These are phyloP conservation scores for Bibio marci DNA, from an alignment of 2,888 invertebrate species.

Conservation along the genomic window DNA sequence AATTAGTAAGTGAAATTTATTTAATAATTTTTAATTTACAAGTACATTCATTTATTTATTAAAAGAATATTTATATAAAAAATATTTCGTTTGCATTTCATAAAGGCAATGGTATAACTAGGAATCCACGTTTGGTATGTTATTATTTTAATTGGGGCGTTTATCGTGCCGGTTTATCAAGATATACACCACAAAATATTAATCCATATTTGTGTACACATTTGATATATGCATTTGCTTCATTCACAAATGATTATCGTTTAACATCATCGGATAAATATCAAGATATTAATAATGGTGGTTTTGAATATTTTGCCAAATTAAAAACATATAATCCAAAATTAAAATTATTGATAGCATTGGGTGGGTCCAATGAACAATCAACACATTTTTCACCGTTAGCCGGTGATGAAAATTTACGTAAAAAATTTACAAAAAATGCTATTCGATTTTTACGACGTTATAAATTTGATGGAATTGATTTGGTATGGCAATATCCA, in stretches of 20 bases:
- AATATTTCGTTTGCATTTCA: too few species aligned
- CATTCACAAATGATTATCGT: slow-evolving; percentile 79
- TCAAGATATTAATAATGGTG: slow-evolving; percentile 90
- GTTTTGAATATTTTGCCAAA: slow-evolving; percentile 85
- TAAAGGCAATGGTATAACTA: too few species aligned
- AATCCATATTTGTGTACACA: slow-evolving; percentile 90
- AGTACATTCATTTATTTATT: too few species aligned
- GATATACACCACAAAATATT: slow-evolving; percentile 84
- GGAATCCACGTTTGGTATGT: slow-evolving; percentile 65
- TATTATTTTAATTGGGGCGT: slow-evolving; percentile 93
- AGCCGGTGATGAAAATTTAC: slow-evolving; percentile 58
- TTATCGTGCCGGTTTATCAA: slow-evolving; percentile 75
- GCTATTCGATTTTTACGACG: slow-evolving; percentile 71
- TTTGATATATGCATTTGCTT: slow-evolving; percentile 83
- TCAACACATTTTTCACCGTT: slow-evolving; percentile 74
- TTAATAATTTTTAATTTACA: too few species aligned
- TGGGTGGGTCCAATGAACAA: slow-evolving; percentile 90
- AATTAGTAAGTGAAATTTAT: too few species aligned
- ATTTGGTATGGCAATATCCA: slow-evolving; percentile 68
- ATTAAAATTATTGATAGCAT: slow-evolving; percentile 75
- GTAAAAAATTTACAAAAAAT: slow-evolving; percentile 70
- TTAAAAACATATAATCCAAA: slow-evolving; percentile 85
- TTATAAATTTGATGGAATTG: slow-evolving; percentile 84
- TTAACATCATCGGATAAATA: slow-evolving; percentile 88
- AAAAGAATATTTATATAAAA: too few species aligned